Evolutionary conservation across 2,113 vertebrate genomes (phyloP).

Genomic region (Ploceus nigricollis): DNA sequence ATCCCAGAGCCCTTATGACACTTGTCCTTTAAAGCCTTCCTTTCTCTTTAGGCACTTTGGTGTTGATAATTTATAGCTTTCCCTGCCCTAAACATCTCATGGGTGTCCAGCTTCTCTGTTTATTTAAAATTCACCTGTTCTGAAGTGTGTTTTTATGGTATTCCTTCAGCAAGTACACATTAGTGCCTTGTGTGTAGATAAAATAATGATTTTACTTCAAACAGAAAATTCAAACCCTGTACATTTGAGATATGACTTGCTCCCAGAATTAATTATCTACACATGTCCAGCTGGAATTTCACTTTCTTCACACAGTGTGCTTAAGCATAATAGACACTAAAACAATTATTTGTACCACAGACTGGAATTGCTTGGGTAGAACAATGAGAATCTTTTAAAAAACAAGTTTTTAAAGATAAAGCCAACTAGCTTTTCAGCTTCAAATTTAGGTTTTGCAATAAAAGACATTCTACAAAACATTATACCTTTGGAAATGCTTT

Average conservation of each 20-base stretch:
- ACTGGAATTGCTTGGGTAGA: slow-evolving; percentile 5
- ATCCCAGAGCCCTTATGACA: neutral
- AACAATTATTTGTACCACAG: slow-evolving; percentile 36
- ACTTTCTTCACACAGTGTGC: neutral
- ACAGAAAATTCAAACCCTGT: neutral
- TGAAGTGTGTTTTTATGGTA: neutral
- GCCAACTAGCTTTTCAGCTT: slow-evolving; percentile 21
- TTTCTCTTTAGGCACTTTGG: neutral
- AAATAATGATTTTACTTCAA: neutral
- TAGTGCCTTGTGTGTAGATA: neutral
- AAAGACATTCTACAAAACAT: slow-evolving; percentile 57
- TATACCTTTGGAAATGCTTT: slow-evolving; percentile 57
- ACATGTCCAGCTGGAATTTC: slow-evolving; percentile 8
- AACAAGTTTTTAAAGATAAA: slow-evolving; percentile 53
- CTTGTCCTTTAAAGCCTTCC: neutral
- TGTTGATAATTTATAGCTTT: neutral
- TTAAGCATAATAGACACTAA: neutral
- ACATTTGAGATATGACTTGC: neutral
- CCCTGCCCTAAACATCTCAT: neutral
- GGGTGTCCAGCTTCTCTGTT: neutral
- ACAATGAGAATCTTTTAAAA: slow-evolving; percentile 28
- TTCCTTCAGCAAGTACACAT: neutral
- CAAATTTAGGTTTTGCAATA: slow-evolving; percentile 62
- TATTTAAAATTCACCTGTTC: neutral
- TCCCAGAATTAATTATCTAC: slow-evolving; percentile 6